Conservation (phyloP, 2,888 invertebrate genomes). For the Automeris io region DNA sequence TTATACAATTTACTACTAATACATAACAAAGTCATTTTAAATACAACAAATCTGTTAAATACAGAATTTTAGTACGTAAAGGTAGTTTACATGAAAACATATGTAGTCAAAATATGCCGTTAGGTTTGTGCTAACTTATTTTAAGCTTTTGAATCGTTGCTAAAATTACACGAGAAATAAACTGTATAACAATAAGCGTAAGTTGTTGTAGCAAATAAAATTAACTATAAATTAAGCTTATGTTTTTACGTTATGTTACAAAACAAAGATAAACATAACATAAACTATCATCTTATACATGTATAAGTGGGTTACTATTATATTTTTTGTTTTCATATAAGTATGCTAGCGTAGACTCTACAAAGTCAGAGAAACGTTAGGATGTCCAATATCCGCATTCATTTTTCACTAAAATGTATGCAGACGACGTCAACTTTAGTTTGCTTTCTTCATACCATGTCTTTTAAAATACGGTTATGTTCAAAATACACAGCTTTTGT, state of each 20-base stretch:
- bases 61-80: too few relatives aligned
- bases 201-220: background rate
- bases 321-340: constrained; percentile 19
- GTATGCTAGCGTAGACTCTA: constrained; percentile 15
- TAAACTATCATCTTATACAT: too few relatives aligned
- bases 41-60: background rate
- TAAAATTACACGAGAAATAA: too few relatives aligned
- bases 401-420: constrained; percentile 34
- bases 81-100: too few relatives aligned
- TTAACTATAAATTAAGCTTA: background rate
- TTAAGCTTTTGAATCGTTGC: too few relatives aligned
- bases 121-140: too few relatives aligned
- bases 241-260: too few relatives aligned
- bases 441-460: too few relatives aligned
- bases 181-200: background rate
- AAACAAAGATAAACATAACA: too few relatives aligned
- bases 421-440: constrained; percentile 18
- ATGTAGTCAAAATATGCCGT: too few relatives aligned
- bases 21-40: background rate
- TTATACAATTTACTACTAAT: background rate
- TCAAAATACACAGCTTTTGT: too few relatives aligned
- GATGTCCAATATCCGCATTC: constrained; percentile 21
- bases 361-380: constrained; percentile 20
- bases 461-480: too few relatives aligned
- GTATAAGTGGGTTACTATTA: background rate